These are phyloP conservation scores for Tympanoctomys barrerae DNA, from an alignment of 2,797 vertebrate genomes.

Conservation along the genomic window DNA sequence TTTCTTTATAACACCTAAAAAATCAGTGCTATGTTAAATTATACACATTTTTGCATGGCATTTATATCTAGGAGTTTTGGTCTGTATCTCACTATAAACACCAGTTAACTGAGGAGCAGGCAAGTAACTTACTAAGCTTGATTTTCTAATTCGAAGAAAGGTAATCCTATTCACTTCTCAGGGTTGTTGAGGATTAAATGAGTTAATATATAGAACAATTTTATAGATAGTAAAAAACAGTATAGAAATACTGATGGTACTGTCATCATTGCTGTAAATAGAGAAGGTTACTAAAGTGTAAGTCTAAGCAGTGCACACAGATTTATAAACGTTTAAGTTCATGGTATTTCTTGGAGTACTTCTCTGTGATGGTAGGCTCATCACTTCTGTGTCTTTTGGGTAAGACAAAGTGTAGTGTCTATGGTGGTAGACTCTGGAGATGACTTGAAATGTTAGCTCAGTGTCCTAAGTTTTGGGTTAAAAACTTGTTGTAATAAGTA, in stretches of 20 bases:
- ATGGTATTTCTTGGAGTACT: slow-evolving; percentile 49
- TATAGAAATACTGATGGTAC: slow-evolving; percentile 15
- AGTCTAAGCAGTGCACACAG: slow-evolving; percentile 28
- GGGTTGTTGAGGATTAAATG: slow-evolving; percentile 45
- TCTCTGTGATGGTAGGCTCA: background rate
- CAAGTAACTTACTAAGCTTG: slow-evolving; percentile 6
- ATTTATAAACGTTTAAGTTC: slow-evolving; percentile 8
- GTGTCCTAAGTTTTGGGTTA: slow-evolving; percentile 52
- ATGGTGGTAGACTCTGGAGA: background rate
- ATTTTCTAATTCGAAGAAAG: slow-evolving; percentile 45
- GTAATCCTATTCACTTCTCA: background rate
- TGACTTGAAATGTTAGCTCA: background rate
- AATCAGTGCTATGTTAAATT: slow-evolving; percentile 55
- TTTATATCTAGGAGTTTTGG: slow-evolving; percentile 30
- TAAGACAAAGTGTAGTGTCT: background rate
- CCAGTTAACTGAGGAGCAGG: slow-evolving; percentile 14
- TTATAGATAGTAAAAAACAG: slow-evolving; percentile 25
- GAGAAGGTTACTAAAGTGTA: slow-evolving; percentile 34
- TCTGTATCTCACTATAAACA: background rate
- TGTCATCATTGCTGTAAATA: slow-evolving; percentile 26
- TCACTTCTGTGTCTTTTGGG: background rate
- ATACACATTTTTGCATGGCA: slow-evolving; percentile 41
- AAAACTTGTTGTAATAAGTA: slow-evolving; percentile 50
- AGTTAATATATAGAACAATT: background rate
- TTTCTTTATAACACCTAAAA: slow-evolving; percentile 30